Evolutionary conservation across 2,888 invertebrate species (phyloP).

Genomic region (Hoplodrina ambigua): DNA sequence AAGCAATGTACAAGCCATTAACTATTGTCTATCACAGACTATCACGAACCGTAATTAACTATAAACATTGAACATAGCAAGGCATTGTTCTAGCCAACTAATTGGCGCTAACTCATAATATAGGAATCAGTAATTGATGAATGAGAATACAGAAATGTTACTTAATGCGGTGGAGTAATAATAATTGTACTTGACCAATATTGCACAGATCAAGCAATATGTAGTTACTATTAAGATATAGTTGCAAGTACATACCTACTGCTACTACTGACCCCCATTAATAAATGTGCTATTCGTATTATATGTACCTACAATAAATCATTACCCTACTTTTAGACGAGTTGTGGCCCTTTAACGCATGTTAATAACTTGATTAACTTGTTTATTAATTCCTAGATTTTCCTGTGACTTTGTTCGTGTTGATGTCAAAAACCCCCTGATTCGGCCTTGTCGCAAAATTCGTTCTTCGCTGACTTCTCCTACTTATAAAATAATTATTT

Average conservation of each 20-base stretch:
- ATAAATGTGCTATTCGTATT: constrained; percentile 4
- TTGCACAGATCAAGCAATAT: background rate
- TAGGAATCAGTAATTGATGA: background rate
- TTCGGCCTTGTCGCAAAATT: no score
- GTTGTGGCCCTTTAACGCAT: background rate
- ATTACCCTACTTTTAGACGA: constrained; percentile 43
- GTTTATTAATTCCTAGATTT: no score
- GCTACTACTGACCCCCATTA: constrained; percentile 33
- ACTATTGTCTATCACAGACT: background rate
- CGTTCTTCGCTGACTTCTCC: no score
- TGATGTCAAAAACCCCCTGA: no score
- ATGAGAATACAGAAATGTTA: background rate
- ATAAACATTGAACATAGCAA: constrained; percentile 17
- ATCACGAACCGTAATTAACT: constrained; percentile 18
- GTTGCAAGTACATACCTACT: no score
- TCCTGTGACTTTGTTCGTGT: no score
- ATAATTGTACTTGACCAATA: background rate
- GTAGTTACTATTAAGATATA: background rate
- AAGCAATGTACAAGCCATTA: background rate
- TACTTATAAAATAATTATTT: no score
- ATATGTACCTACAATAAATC: constrained; percentile 10
- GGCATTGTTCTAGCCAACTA: constrained; percentile 27
- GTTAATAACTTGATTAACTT: constrained; percentile 13
- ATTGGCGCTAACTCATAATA: constrained; percentile 5
- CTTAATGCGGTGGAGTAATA: background rate